Evolutionary conservation across 1,140 invertebrate species (phyloP).

Genomic region (Idris sp.): DNA sequence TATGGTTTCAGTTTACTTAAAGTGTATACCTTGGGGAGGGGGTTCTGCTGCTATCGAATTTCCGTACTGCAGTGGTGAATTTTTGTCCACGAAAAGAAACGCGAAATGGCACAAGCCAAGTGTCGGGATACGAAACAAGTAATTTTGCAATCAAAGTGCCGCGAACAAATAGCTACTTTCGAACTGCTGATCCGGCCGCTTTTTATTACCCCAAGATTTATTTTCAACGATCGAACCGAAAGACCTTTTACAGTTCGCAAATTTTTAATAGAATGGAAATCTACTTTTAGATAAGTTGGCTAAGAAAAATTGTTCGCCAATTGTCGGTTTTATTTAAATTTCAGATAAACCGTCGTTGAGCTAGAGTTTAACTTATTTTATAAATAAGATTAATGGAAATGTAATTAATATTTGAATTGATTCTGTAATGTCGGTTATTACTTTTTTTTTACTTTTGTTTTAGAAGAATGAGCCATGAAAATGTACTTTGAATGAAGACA

Average conservation of each 20-base stretch:
- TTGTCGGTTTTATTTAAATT: slow-evolving; percentile 9
- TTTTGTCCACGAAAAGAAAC: slow-evolving; percentile 31
- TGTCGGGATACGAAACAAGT: slow-evolving; percentile 49
- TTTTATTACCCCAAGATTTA: slow-evolving; percentile 47
- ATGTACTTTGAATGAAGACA: too few species aligned
- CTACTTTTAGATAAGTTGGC: slow-evolving; percentile 10
- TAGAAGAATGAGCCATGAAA: too few species aligned
- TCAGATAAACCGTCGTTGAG: not conserved
- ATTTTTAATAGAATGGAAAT: slow-evolving; percentile 41
- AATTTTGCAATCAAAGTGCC: slow-evolving; percentile 50
- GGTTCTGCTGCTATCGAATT: slow-evolving; percentile 55
- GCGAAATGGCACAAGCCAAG: slow-evolving; percentile 44
- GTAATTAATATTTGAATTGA: too few species aligned
- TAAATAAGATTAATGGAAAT: too few species aligned
- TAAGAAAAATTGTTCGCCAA: slow-evolving; percentile 15
- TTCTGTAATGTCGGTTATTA: too few species aligned
- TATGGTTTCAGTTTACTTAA: slow-evolving; percentile 64
- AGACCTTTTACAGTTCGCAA: slow-evolving; percentile 29
- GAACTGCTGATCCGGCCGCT: slow-evolving; percentile 37
- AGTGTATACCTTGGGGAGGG: slow-evolving; percentile 54
- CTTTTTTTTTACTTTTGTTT: too few species aligned
- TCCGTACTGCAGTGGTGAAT: slow-evolving; percentile 51
- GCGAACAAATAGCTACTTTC: slow-evolving; percentile 37
- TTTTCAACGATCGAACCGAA: slow-evolving; percentile 25
- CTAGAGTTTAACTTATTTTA: too few species aligned